phyloP scores from a whole-genome alignment of 2,797 vertebrate species.

The Bovichtus diacanthus region DNA sequence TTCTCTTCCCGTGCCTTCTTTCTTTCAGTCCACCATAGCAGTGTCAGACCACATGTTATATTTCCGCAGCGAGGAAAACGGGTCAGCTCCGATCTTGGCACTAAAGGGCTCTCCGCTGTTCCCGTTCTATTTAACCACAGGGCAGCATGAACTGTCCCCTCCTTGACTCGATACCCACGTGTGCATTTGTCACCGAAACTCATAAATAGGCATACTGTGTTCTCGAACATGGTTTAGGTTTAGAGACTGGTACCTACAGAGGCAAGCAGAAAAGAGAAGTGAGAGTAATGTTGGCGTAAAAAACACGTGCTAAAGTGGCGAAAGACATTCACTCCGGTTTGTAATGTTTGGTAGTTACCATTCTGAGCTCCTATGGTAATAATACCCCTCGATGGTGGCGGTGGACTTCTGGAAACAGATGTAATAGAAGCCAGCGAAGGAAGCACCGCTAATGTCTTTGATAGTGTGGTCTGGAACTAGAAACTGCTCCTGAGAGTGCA shows the following conservation, averaged over 20 bases:
- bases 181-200: conserved; percentile 93
- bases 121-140: conserved; percentile 37
- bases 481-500: conserved; percentile 92
- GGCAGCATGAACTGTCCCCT: conserved; percentile 49
- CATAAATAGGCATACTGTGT: conserved; percentile 96
- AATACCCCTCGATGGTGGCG: conserved; percentile 97
- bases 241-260: conserved; percentile 95
- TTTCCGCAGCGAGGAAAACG: conserved; percentile 39
- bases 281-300: not conserved
- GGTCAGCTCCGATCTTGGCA: conserved; percentile 52
- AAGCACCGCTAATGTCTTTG: conserved; percentile 98
- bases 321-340: not conserved
- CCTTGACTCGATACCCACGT: conserved; percentile 38
- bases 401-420: conserved; percentile 99
- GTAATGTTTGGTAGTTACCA: conserved; percentile 84
- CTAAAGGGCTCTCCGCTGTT: conserved; percentile 34
- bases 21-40: conserved; percentile 34
- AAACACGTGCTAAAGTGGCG: not conserved
- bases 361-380: conserved; percentile 97
- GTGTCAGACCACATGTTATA: conserved; percentile 31
- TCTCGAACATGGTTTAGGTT: conserved; percentile 95
- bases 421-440: conserved; percentile 99
- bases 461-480: conserved; percentile 98
- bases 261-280: not conserved
- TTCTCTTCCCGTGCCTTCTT: conserved; percentile 23